Evolutionary conservation across 2,888 invertebrate species (phyloP), one percentile per base, ranked within the genome.

Genomic region (Lomographa bimaculata): DNA sequence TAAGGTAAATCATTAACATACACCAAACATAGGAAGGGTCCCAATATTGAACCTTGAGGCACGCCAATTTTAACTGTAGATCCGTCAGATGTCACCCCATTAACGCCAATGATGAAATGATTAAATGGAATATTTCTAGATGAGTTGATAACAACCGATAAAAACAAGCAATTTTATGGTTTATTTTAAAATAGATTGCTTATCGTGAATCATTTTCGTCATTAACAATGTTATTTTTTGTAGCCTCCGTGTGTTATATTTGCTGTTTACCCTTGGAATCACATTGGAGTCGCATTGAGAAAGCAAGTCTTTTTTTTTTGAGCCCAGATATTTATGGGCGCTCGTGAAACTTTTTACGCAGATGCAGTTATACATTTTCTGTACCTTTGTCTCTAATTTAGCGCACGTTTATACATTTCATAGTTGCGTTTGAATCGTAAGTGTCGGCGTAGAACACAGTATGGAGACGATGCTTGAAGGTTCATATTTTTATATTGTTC

Each of bases 291-390:
- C 28, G 27, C 44, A 49, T 38, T 41, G 39, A 10, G 41, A 4
- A 29, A 41, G 37, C 10, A 49, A 38, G 7, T 42, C 35, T 42
- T 49, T 44, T 32, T 48, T 45, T 11, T 49, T 38, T n/a, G n/a
- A n/a, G n/a, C n/a, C n/a, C n/a, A n/a, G n/a, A n/a, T 27, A 3
- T 38, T 11, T 37, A 34, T 42, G 42, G 37, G 5, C n/a, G n/a
- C n/a, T n/a, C 29, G 24, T 35, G 41, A 27, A 2, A 23, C 34
- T 10, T 34, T 20, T 18, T 10, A 2, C 24, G 24, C 14, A 25
- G 7, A 12, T 25, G 14, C n/a, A 25, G 25, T 25, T 25, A 12
- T 29, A 25, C 35, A 9, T 30, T 19, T 7, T 16, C 16, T 17
- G 10, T 25, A 30, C 17, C n/a, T n/a, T n/a, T n/a, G n/a, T n/a